Base-by-base conservation (phyloP, 2,113 vertebrate genomes). In the Scatophagus argus region DNA sequence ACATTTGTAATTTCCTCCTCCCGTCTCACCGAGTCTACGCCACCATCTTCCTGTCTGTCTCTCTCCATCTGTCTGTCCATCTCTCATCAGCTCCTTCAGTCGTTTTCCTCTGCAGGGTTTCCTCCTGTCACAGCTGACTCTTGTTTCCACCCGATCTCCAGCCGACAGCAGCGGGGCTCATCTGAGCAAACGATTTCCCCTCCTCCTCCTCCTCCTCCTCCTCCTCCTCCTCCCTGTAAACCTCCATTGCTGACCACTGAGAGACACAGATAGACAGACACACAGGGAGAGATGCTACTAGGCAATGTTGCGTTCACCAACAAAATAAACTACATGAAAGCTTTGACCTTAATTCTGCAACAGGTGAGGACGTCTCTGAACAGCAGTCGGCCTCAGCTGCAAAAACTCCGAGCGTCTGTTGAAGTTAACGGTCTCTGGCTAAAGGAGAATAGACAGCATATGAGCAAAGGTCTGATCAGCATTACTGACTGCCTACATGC, bases 231-330 rank as follows among this genome's bases (percentile, higher is more conserved):
- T n/a, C n/a, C 59, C 39, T 81, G 83, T 71, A 79, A 86, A 80
- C 86, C 74, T 88, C 64, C 29, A 86, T 86, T 78, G 82, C 67
- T 70, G 79, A 86, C 56, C 6, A 59, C 21, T 4, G 36, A 47
- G 29, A 25, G 3, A 27, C 8, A 27, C n/a, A 23, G 47, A 38
- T 11, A 8, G 13, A 47, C 12, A 58, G 2, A 25, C 31, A 16
- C 8, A 17, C 67, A 0, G 13, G 0, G 5, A n/a, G 13, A 47
- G 67, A 27, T 23, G 41, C 27, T 3, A 23, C 38, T 3, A 19
- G 64, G 52, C 19, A 51, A 44, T 39, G 9, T 1, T 61, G 41
- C 47, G 27, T 58, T 12, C 63, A 34, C 36, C 46, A 17, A 68
- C 31, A 78, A 79, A 66, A 56, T 5, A 71, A 65, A 56, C 59